Evolutionary conservation across 2,797 vertebrate genomes (phyloP), one percentile per base, ranked within the genome.

Genomic region (Halcyon badia): DNA sequence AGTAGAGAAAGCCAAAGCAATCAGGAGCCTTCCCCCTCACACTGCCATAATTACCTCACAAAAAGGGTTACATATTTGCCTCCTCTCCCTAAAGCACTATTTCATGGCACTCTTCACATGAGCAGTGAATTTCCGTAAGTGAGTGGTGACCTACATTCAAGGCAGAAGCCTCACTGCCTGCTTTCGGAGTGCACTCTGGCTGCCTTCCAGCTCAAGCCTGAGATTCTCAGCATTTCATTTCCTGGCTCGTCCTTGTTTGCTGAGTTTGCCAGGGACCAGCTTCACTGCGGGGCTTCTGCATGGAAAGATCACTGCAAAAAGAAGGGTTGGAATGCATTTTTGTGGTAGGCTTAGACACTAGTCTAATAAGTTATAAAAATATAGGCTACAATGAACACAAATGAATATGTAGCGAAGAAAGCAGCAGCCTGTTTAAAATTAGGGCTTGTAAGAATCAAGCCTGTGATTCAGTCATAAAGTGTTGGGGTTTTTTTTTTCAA

Each of bases 141-240:
- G 46, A 94, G 84, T 5, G 33, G 78, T 94, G 97, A 94, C 91
- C 94, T 96, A 97, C 93, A 97, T 97, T 96, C 54, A 62, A 92
- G 91, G 78, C 89, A 94, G 93, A 93, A 96, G 73, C 83, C 48
- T 87, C 14, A 6, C 84, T 73, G 87, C 76, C 54, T 83, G 66
- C 71, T 77, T 87, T 87, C 4, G 2, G 87, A 71, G 48, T 72
- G 64, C 42, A 21, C 65, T 33, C 91, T 98, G 98, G 98, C 94
- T 35, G 58, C 48, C 52, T 51, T 89, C 96, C 98, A 98, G 88
- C 81, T 81, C 85, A 72, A 96, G 61, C 24, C 48, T 81, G 81
- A 92, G 90, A 96, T 97, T 87, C 92, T 93, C 95, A 97, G 95
- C 90, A 89, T 95, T 95, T 93, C 65, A 94, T 96, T 98, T 97